Base-by-base conservation (phyloP, 2,797 vertebrate genomes). In the Enteromius treurensis region DNA sequence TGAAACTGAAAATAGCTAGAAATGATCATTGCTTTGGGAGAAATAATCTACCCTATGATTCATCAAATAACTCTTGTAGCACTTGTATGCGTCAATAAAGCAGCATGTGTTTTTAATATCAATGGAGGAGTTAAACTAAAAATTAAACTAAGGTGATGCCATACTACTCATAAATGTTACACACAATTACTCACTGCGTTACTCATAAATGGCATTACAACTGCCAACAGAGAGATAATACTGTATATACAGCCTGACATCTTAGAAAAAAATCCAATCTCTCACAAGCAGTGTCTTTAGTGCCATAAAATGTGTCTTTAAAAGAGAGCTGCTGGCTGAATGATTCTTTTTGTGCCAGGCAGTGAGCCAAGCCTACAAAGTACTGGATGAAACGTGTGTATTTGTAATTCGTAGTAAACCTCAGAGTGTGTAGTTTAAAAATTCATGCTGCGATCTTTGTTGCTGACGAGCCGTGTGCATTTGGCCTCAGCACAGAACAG, bases 391-490 rank as follows among this genome's bases (percentile, higher is more conserved):
- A 55, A 81, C 21, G 19, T 32, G 60, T 70, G 26, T 69, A 26
- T 87, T 77, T 76, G 76, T 53, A 64, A 83, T 77, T 51, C 14
- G 37, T 51, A 68, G 65, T 58, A 60, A 83, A 80, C 68, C 45
- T 76, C 23, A 55, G 15, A 82, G 78, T 73, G 65, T 51, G 55
- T 79, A 75, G 74, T 64, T 87, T 75, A 85, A 81, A 77, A 78
- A 85, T 68, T 70, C 78, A 87, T 84, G 84, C 49, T 85, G 67
- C 26, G 60, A 64, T 83, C 73, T 68, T 80, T 83, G 67, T 77
- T 73, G 70, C 45, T 84, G 83, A 85, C 7, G 55, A 80, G 67
- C 26, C 23, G 74, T 75, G 51, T 73, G 55, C 74, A 80, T 77
- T 85, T 85, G 79, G 65, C 81, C 51, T 55, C 37, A 68, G 62